Percentiles rank a stretch among this genome's conserved stretches.
Conservation (phyloP, 1,140 invertebrate species). For the Heliconius eleuchia region DNA sequence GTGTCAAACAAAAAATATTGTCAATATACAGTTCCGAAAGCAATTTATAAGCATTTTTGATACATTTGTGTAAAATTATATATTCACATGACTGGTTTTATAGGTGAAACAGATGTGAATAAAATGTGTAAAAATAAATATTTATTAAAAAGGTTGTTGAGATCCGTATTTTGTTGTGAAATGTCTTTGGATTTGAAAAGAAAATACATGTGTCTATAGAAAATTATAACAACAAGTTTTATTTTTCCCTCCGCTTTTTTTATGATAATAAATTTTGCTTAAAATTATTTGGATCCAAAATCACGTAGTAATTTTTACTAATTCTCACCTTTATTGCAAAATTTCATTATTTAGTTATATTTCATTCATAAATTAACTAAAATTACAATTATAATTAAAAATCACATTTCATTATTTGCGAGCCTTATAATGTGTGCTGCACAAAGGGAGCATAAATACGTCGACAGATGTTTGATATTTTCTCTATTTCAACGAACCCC, state of each 20-base stretch:
- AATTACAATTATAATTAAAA: no score
- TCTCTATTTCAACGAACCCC: no score
- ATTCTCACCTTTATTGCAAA: no score
- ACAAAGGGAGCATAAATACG: no score
- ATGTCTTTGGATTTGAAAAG: constrained; percentile 39
- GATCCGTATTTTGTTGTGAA: constrained; percentile 66
- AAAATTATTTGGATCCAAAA: no score
- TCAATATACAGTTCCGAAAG: neutral
- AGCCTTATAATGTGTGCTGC: no score
- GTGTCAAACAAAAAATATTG: neutral
- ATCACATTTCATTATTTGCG: no score
- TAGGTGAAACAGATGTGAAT: constrained; percentile 73
- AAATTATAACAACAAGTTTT: neutral
- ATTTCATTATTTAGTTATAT: no score
- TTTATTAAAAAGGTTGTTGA: constrained; percentile 45
- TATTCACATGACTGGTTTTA: constrained; percentile 74
- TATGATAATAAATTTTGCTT: neutral
- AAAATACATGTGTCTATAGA: constrained; percentile 13
- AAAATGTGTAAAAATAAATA: constrained; percentile 40
- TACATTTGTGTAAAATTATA: constrained; percentile 13
- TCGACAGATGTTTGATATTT: no score
- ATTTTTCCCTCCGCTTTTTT: neutral
- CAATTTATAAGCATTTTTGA: neutral
- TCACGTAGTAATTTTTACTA: no score
- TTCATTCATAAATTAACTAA: neutral